Conservation (phyloP, 2,113 vertebrate species). For the Sclerurus mexicanus region DNA sequence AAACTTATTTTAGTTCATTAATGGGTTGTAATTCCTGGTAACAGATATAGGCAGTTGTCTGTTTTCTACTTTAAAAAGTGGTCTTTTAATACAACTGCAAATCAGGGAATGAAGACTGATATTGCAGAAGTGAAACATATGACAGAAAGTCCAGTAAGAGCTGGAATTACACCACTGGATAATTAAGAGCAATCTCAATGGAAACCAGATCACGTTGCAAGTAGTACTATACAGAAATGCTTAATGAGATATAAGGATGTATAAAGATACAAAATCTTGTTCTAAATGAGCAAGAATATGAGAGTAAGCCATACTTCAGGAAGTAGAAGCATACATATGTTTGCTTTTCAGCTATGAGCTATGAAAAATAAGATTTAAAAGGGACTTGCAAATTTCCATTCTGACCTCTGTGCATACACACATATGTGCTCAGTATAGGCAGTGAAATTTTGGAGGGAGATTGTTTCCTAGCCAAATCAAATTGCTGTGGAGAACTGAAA, state of each 20-base stretch:
- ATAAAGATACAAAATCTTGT: not conserved
- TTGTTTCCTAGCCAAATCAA: not conserved
- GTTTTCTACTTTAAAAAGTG: not conserved
- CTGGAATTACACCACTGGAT: not conserved
- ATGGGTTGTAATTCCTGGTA: not conserved
- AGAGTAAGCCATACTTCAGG: not conserved
- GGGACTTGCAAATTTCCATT: not conserved
- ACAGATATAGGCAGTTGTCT: not conserved
- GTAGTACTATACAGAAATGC: not conserved
- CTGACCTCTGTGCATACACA: not conserved
- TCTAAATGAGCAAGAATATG: not conserved
- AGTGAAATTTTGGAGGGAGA: not conserved
- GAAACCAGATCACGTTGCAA: not conserved
- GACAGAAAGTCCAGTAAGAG: not conserved
- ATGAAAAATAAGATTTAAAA: not conserved
- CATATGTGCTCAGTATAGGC: not conserved
- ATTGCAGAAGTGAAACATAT: not conserved
- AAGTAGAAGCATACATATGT: not conserved
- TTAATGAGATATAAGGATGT: not conserved
- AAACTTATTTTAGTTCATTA: not conserved
- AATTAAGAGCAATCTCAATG: not conserved
- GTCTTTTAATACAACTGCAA: not conserved
- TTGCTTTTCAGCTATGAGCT: not conserved
- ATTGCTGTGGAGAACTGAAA: not conserved
- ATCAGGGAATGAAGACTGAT: not conserved